Evolutionary conservation across 2,888 invertebrate species (phyloP).

Genomic region (Camponotus fellah): DNA sequence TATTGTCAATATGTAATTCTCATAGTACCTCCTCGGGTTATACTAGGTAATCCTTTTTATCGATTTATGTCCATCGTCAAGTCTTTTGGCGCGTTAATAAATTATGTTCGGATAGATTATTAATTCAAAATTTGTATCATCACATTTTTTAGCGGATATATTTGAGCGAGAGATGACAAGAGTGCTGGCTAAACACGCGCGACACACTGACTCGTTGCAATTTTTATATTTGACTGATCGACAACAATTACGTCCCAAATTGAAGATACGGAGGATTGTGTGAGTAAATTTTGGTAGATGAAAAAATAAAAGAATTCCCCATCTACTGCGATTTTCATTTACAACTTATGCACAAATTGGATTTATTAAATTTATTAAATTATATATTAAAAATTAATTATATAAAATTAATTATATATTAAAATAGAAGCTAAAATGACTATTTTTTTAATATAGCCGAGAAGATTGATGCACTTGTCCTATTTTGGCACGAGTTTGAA

Average conservation of each 20-base stretch:
- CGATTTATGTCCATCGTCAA: conserved; percentile 14
- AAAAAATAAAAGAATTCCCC: too few relatives aligned
- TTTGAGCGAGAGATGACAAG: conserved; percentile 80
- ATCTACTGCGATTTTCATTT: too few relatives aligned
- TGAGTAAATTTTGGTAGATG: conserved; percentile 57
- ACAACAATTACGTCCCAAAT: conserved; percentile 65
- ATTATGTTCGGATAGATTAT: not conserved
- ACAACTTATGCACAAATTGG: too few relatives aligned
- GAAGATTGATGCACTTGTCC: too few relatives aligned
- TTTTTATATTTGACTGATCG: conserved; percentile 82
- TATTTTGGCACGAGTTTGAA: too few relatives aligned
- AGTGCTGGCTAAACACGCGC: conserved; percentile 77
- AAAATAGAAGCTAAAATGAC: too few relatives aligned
- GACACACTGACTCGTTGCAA: conserved; percentile 77
- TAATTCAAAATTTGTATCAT: conserved; percentile 58
- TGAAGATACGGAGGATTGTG: conserved; percentile 77
- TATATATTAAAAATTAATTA: too few relatives aligned
- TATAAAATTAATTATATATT: too few relatives aligned
- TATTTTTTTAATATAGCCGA: too few relatives aligned
- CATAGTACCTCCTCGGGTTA: conserved; percentile 86
- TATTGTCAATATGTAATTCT: conserved; percentile 87
- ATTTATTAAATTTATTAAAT: too few relatives aligned
- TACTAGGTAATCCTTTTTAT: conserved; percentile 79
- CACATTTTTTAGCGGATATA: conserved; percentile 74
- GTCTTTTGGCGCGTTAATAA: not conserved